Evolutionary conservation across 2,113 vertebrate species (phyloP).

Genomic region (Butorides virescens): DNA sequence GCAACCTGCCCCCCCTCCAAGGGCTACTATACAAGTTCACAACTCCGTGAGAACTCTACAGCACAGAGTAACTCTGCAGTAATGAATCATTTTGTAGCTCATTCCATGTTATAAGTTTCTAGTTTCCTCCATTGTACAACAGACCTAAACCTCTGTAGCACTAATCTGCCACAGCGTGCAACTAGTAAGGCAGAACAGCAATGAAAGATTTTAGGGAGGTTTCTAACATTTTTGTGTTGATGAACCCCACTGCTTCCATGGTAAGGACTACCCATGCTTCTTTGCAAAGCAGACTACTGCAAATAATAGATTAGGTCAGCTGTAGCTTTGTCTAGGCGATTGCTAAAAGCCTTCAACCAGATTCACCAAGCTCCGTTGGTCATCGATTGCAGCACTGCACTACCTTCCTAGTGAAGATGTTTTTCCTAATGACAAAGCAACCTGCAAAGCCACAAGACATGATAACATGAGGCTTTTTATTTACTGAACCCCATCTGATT

Average conservation of each 20-base stretch:
- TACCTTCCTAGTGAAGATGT: neutral
- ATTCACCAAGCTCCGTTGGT: neutral
- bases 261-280: neutral
- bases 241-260: neutral
- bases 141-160: neutral
- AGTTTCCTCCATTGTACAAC: neutral
- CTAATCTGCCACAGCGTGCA: neutral
- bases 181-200: neutral
- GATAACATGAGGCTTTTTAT: neutral
- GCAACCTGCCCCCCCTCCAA: rapidly evolving
- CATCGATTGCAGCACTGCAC: neutral
- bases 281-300: neutral
- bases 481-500: neutral
- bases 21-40: neutral
- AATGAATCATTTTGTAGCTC: neutral
- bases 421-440: neutral
- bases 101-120: neutral
- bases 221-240: neutral
- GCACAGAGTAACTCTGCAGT: neutral
- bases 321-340: neutral
- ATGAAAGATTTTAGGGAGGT: neutral
- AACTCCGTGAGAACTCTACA: neutral
- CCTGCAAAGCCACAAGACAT: neutral
- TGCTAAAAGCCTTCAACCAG: neutral
- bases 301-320: neutral